Conservation (phyloP, 2,797 vertebrate species). For the Scyliorhinus canicula region DNA sequence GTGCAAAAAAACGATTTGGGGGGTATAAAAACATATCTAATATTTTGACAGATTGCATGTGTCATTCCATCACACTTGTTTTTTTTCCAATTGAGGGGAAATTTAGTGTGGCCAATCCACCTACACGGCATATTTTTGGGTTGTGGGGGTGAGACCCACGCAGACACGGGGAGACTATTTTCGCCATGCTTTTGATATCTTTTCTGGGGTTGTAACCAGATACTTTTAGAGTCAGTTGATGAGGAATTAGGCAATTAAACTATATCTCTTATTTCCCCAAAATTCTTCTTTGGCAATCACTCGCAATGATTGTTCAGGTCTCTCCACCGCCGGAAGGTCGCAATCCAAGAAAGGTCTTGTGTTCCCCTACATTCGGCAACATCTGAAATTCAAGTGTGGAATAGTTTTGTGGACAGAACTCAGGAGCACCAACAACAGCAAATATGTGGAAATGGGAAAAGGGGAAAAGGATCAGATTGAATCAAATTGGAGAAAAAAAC, state of each 20-base stretch:
- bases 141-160: no score
- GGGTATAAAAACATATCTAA: background rate
- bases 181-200: conserved; percentile 14
- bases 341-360: no score
- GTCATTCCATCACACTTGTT: background rate
- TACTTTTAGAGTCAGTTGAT: background rate
- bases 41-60: background rate
- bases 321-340: no score
- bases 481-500: background rate
- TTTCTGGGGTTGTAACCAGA: background rate
- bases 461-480: background rate
- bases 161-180: no score
- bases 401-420: background rate
- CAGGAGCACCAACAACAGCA: background rate
- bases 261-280: no score
- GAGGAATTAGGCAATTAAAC: background rate
- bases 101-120: no score
- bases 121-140: no score
- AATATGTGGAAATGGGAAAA: background rate
- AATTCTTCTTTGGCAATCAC: no score
- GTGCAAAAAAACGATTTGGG: background rate
- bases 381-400: background rate
- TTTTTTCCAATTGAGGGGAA: no score
- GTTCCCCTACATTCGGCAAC: background rate
- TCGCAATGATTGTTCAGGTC: no score